A percentile compares a stretch with the other conserved stretches of the same genome.
Conservation (phyloP, 2,797 vertebrate species). For the Clarias pachynema region DNA sequence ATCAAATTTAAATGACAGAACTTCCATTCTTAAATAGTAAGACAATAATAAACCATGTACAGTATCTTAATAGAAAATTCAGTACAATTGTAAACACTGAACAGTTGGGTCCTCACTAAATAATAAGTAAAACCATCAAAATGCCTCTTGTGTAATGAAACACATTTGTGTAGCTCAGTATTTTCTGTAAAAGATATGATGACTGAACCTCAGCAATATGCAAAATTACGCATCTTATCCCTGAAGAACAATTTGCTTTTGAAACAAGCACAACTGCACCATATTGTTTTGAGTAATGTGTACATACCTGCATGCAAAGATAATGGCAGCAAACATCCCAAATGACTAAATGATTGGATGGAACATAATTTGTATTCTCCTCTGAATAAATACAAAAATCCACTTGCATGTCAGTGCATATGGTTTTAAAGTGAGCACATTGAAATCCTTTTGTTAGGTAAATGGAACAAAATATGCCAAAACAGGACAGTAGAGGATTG, state of each 20-base stretch:
- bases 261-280: slow-evolving; percentile 24
- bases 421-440: not conserved
- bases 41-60: not conserved
- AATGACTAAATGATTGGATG: not conserved
- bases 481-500: not conserved
- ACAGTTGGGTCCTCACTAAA: slow-evolving; percentile 1
- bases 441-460: not conserved
- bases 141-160: not conserved
- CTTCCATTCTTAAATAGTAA: not conserved
- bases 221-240: slow-evolving; percentile 18
- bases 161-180: slow-evolving; percentile 5
- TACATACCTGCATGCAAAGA: not conserved
- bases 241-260: slow-evolving; percentile 23
- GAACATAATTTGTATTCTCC: slow-evolving; percentile 4
- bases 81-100: not conserved
- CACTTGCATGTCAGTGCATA: slow-evolving; percentile 5
- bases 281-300: slow-evolving; percentile 24
- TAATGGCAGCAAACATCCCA: slow-evolving; percentile 1
- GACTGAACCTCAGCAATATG: slow-evolving; percentile 7
- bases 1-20: not conserved
- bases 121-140: not conserved
- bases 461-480: not conserved
- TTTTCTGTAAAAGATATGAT: slow-evolving; percentile 8
- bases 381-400: slow-evolving; percentile 6
- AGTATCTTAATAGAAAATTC: not conserved